Conservation (phyloP, 2,888 invertebrate genomes). For the Brenthis hecate region DNA sequence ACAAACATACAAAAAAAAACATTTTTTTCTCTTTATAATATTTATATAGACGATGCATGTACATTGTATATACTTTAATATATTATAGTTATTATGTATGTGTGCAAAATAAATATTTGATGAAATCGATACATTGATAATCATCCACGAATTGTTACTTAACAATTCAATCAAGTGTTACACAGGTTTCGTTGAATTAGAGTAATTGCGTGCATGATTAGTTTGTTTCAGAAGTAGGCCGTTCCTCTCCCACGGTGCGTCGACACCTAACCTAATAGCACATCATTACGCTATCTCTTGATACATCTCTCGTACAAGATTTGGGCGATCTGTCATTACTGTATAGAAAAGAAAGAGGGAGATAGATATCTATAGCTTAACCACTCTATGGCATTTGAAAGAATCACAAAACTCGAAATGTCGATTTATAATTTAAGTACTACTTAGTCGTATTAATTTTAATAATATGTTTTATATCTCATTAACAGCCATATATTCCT, state of each 20-base stretch:
- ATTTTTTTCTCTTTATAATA: no score
- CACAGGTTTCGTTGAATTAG: slow-evolving; percentile 72
- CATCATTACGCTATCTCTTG: slow-evolving; percentile 75
- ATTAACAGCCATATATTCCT: not conserved
- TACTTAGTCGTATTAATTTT: no score
- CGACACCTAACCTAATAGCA: slow-evolving; percentile 75
- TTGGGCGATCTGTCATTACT: slow-evolving; percentile 23
- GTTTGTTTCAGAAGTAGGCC: slow-evolving; percentile 63
- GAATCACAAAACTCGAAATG: no score
- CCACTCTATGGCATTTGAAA: no score
- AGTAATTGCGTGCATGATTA: slow-evolving; percentile 77
- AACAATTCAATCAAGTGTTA: slow-evolving; percentile 77
- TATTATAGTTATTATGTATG: not conserved
- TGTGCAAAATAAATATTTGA: not conserved
- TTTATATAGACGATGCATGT: no score
- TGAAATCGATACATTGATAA: slow-evolving; percentile 43
- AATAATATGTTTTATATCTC: not conserved
- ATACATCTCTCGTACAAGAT: slow-evolving; percentile 61
- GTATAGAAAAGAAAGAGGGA: slow-evolving; percentile 7
- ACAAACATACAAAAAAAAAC: no score
- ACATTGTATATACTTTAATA: no score
- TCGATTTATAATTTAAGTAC: no score
- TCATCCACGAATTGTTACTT: slow-evolving; percentile 48
- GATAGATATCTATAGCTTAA: slow-evolving; percentile 9
- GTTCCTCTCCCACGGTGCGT: slow-evolving; percentile 72